These are phyloP conservation scores for Dendroctonus ponderosae DNA, from an alignment of 1,140 invertebrate species.

Conservation along the genomic window DNA sequence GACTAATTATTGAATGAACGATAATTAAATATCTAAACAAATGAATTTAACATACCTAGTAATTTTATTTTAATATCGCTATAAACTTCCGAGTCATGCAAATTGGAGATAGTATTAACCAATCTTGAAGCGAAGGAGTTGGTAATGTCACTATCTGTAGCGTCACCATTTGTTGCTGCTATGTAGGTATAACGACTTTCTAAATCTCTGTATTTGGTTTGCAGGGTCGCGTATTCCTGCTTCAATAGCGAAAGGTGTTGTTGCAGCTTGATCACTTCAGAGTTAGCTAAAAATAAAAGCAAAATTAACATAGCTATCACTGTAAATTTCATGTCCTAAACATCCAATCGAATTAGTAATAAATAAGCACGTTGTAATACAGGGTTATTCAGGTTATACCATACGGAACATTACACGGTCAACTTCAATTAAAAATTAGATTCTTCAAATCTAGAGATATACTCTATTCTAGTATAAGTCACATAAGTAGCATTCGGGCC, in stretches of 20 bases:
- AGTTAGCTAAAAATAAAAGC: slow-evolving; percentile 32
- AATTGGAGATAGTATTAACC: slow-evolving; percentile 72
- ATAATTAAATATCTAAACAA: too few relatives aligned
- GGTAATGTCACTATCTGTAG: slow-evolving; percentile 42
- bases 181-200: slow-evolving; percentile 77
- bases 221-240: slow-evolving; percentile 89
- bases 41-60: slow-evolving; percentile 40
- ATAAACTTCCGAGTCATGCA: slow-evolving; percentile 78
- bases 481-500: too few relatives aligned
- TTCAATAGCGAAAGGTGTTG: slow-evolving; percentile 82
- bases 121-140: slow-evolving; percentile 80
- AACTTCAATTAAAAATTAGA: too few relatives aligned
- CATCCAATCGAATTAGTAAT: too few relatives aligned
- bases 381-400: too few relatives aligned
- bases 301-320: too few relatives aligned
- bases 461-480: too few relatives aligned
- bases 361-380: too few relatives aligned
- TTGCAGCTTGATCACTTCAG: slow-evolving; percentile 75
- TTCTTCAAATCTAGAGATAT: too few relatives aligned
- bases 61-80: slow-evolving; percentile 75
- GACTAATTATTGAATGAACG: too few relatives aligned
- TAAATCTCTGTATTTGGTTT: slow-evolving; percentile 76
- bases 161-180: slow-evolving; percentile 57
- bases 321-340: too few relatives aligned
- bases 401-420: too few relatives aligned